Evolutionary conservation across 2,888 invertebrate genomes (phyloP).

Genomic region (Rosalia funebris): DNA sequence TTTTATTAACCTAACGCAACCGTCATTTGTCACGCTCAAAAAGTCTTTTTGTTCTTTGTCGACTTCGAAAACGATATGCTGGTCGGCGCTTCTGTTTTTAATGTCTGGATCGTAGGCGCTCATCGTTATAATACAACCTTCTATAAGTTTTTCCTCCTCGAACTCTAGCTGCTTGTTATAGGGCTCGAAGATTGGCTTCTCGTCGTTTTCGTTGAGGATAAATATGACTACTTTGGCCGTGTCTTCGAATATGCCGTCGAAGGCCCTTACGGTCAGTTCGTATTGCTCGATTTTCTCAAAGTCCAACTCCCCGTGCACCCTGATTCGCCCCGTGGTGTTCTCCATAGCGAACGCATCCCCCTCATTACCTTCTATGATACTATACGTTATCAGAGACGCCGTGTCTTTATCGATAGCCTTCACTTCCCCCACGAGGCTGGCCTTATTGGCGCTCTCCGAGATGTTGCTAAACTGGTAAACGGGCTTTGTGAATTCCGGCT

Average conservation of each 20-base stretch:
- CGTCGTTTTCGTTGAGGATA: constrained; percentile 92
- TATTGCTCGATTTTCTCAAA: constrained; percentile 89
- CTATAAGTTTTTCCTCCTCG: constrained; percentile 76
- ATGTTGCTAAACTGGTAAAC: constrained; percentile 80
- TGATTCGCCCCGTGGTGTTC: constrained; percentile 84
- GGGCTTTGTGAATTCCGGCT: constrained; percentile 85
- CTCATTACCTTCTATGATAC: constrained; percentile 86
- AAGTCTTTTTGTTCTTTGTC: constrained; percentile 77
- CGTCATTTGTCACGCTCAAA: constrained; percentile 77
- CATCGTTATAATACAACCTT: constrained; percentile 77
- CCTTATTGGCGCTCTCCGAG: constrained; percentile 85
- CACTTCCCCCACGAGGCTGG: constrained; percentile 86
- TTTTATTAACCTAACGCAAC: constrained; percentile 78
- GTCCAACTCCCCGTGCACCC: constrained; percentile 80
- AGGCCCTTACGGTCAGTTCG: constrained; percentile 82
- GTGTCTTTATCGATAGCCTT: constrained; percentile 89
- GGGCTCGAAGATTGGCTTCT: constrained; percentile 83
- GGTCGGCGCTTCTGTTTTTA: constrained; percentile 76
- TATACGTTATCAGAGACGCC: constrained; percentile 87
- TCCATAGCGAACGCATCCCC: constrained; percentile 89
- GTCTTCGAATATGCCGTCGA: constrained; percentile 86
- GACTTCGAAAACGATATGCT: constrained; percentile 81
- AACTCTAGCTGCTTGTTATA: constrained; percentile 79
- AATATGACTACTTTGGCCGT: constrained; percentile 85
- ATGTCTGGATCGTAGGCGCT: constrained; percentile 89